A percentile compares a stretch with the other conserved stretches of the same genome.
These are phyloP conservation scores for Noctua janthina DNA, from an alignment of 2,888 invertebrate genomes.

Conservation along the genomic window DNA sequence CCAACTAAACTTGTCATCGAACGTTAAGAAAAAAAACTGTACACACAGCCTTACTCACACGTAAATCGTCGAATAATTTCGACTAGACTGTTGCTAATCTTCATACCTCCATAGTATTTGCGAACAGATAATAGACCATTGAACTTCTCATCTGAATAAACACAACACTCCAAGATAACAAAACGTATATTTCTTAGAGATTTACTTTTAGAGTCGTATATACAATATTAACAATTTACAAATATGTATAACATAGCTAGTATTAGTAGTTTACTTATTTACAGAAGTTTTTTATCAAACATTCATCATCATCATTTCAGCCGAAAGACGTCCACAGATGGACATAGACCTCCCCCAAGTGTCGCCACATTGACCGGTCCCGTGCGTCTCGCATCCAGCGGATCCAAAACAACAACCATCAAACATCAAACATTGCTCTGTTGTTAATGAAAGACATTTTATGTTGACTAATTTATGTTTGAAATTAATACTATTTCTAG, in stretches of 20 bases:
- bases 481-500: not conserved
- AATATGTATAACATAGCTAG: conserved; percentile 25
- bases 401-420: no score
- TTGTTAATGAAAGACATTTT: not conserved
- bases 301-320: no score
- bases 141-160: conserved; percentile 65
- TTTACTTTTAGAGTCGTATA: conserved; percentile 38
- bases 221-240: conserved; percentile 28
- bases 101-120: conserved; percentile 45
- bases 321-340: no score
- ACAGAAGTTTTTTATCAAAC: conserved; percentile 1
- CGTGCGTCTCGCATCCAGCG: no score
- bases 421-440: conserved; percentile 18
- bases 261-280: conserved; percentile 43
- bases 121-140: conserved; percentile 65
- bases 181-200: conserved; percentile 50
- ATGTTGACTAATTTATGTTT: not conserved
- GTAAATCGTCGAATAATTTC: conserved; percentile 22
- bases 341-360: no score
- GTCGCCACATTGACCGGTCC: no score
- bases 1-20: not conserved
- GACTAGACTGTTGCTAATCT: conserved; percentile 30
- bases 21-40: not conserved
- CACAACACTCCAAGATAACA: conserved; percentile 59
- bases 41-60: conserved; percentile 2